These are phyloP conservation scores for Frieseomelitta varia DNA, from an alignment of 1,140 invertebrate species.

Conservation along the genomic window DNA sequence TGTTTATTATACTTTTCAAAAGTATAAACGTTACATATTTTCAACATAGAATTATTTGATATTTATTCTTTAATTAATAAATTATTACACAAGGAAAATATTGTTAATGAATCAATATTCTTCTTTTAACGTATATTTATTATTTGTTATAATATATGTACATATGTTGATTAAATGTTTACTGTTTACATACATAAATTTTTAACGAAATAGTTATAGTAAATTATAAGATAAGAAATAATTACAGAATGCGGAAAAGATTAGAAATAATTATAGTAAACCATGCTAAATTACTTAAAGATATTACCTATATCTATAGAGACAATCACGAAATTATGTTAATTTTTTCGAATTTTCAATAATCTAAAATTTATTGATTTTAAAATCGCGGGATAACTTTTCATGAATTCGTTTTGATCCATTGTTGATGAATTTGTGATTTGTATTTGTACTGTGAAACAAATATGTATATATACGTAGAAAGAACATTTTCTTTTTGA, in stretches of 20 bases:
- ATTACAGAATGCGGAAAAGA: too few species aligned
- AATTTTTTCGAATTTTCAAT: not conserved
- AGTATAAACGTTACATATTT: not conserved
- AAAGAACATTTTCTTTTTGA: not conserved
- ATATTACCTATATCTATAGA: too few species aligned
- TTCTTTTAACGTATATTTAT: not conserved
- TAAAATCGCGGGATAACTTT: not conserved
- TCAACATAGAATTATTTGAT: not conserved
- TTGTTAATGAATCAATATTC: not conserved
- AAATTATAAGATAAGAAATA: too few species aligned
- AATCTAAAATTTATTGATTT: not conserved
- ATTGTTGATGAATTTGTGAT: too few species aligned
- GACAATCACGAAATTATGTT: not conserved
- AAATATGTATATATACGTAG: not conserved
- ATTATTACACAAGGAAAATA: not conserved
- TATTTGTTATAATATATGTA: not conserved
- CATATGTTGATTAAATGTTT: not conserved
- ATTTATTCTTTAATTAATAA: not conserved
- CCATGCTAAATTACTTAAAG: too few species aligned
- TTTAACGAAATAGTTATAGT: not conserved
- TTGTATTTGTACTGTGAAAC: not conserved
- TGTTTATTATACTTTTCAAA: not conserved
- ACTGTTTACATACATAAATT: not conserved
- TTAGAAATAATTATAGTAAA: too few species aligned
- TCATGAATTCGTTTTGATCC: too few species aligned